Evolutionary conservation across 2,888 invertebrate species (phyloP).

Genomic region (Choreutis nemorana): DNA sequence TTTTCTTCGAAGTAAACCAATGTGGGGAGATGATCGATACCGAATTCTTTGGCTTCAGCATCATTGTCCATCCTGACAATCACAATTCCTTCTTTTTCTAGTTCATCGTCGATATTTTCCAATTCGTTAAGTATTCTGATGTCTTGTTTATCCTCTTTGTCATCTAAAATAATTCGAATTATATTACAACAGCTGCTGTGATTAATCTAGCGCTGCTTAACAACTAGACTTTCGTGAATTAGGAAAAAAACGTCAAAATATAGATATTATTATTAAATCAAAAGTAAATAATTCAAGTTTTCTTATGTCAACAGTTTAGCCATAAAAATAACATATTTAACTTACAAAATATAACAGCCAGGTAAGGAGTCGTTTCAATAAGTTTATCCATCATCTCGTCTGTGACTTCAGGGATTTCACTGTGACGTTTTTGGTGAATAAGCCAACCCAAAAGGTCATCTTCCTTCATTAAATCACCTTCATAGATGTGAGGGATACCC

Average conservation of each 20-base stretch:
- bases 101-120: slow-evolving; percentile 91
- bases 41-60: slow-evolving; percentile 89
- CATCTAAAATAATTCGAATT: slow-evolving; percentile 63
- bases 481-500: slow-evolving; percentile 77
- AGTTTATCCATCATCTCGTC: slow-evolving; percentile 94
- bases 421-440: slow-evolving; percentile 87
- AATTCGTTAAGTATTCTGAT: slow-evolving; percentile 86
- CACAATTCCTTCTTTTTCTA: slow-evolving; percentile 89
- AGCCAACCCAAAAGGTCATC: slow-evolving; percentile 91
- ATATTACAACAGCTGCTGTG: not conserved
- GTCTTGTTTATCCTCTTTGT: slow-evolving; percentile 90
- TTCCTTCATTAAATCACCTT: slow-evolving; percentile 89
- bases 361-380: slow-evolving; percentile 78
- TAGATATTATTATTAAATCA: not conserved
- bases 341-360: slow-evolving; percentile 93
- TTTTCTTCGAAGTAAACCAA: slow-evolving; percentile 91
- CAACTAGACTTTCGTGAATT: not conserved
- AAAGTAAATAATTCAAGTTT: not conserved
- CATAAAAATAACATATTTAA: slow-evolving; percentile 15
- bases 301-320: not conserved
- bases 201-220: not conserved
- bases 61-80: slow-evolving; percentile 91
- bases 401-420: slow-evolving; percentile 91
- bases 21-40: slow-evolving; percentile 86
- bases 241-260: not conserved